A percentile compares a stretch with the other conserved stretches of the same genome.
Evolutionary conservation across 1,140 invertebrate genomes (phyloP).

Genomic region (Aplysia californica): DNA sequence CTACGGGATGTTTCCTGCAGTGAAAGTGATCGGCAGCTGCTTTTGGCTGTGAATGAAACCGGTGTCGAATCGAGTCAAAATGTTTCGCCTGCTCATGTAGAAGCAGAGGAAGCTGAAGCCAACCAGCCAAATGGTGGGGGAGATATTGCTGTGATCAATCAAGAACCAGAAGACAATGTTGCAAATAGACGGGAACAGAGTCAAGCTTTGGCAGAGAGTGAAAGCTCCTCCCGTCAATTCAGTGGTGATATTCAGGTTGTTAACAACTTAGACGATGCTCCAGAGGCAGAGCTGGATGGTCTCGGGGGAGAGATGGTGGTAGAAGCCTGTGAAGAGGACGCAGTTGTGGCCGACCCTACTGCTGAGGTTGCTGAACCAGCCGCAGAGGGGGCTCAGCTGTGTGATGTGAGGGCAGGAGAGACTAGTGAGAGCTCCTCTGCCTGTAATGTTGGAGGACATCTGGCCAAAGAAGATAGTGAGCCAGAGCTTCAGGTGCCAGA

Average conservation of each 20-base stretch:
- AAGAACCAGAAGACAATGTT: background rate
- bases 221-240: no score
- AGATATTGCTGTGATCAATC: background rate
- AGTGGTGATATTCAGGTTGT: constrained; percentile 25
- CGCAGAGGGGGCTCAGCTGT: background rate
- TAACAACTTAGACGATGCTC: constrained; percentile 14
- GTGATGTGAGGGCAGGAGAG: background rate
- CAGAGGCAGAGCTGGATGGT: constrained; percentile 19
- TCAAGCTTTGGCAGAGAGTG: no score
- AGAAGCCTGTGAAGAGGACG: background rate
- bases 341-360: background rate
- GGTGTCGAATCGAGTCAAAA: background rate
- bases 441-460: background rate
- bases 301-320: background rate
- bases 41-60: background rate
- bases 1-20: background rate
- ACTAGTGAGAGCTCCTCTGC: background rate
- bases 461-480: background rate
- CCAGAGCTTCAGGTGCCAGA: constrained; percentile 14
- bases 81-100: background rate
- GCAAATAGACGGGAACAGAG: background rate
- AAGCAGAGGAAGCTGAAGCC: background rate
- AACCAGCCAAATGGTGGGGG: background rate
- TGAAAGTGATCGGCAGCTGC: constrained; percentile 17
- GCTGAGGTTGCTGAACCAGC: background rate